phyloP scores from a whole-genome alignment of 2,113 vertebrate species.

The Toxotes jaculatrix region DNA sequence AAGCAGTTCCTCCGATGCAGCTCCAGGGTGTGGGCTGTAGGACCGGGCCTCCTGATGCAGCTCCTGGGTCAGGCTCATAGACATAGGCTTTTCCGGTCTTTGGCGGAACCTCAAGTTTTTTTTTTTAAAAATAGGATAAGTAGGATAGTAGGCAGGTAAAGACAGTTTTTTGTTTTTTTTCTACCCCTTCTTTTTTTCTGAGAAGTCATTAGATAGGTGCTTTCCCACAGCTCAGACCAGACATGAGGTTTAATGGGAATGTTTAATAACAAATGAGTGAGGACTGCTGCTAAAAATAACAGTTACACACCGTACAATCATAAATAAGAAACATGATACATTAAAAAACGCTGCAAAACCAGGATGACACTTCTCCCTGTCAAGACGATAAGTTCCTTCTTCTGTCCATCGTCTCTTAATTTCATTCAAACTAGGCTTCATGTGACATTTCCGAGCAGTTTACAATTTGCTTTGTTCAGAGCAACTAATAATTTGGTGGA shows the following conservation, averaged over 20 bases:
- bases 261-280: not conserved
- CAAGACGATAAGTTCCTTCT: not conserved
- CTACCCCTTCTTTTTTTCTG: not conserved
- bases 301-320: not conserved
- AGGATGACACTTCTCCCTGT: not conserved
- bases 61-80: conserved; percentile 40
- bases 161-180: not conserved
- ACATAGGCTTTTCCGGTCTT: conserved; percentile 21
- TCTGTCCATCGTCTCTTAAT: not conserved
- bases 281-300: not conserved
- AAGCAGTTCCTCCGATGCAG: conserved; percentile 61
- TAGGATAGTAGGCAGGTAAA: conserved; percentile 13
- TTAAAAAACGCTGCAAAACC: conserved; percentile 3
- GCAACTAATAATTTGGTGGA: conserved; percentile 51
- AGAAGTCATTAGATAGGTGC: not conserved
- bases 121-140: conserved; percentile 21
- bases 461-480: conserved; percentile 37
- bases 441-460: conserved; percentile 44
- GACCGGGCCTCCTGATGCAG: conserved; percentile 56
- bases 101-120: conserved; percentile 10
- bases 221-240: conserved; percentile 6
- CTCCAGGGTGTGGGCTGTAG: conserved; percentile 62
- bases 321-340: not conserved
- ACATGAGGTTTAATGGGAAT: not conserved
- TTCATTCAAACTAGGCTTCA: conserved; percentile 5